phyloP scores from a whole-genome alignment of 2,113 vertebrate species.

The Romanogobio albipinnatus region DNA sequence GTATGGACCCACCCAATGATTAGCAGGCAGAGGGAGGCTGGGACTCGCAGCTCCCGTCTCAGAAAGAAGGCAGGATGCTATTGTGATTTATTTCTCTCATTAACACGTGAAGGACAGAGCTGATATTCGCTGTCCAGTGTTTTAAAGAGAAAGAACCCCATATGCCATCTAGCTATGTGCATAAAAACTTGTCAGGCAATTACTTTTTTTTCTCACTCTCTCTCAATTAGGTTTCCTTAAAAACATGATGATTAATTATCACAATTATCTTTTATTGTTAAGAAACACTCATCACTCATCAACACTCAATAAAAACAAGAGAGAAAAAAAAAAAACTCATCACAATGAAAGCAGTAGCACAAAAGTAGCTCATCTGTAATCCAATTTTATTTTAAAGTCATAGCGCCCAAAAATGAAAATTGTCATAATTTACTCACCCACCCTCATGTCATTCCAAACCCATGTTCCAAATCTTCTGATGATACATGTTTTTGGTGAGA shows the following conservation, averaged over 20 bases:
- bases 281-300: not conserved
- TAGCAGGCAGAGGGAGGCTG: constrained; percentile 44
- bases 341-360: not conserved
- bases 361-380: not conserved
- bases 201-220: not conserved
- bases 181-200: not conserved
- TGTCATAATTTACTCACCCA: not conserved
- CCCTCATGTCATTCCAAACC: not conserved
- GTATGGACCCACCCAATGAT: constrained; percentile 40
- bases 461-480: not conserved
- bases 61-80: constrained; percentile 29
- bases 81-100: constrained; percentile 54
- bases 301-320: too few relatives aligned
- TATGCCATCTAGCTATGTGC: not conserved
- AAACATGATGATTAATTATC: not conserved
- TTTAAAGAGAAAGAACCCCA: constrained; percentile 21
- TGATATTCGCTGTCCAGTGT: not conserved
- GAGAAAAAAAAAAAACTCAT: not conserved
- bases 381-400: not conserved
- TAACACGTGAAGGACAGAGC: constrained; percentile 48
- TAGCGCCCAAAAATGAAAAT: not conserved
- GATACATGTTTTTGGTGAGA: not conserved
- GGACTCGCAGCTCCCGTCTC: constrained; percentile 1
- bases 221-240: constrained; percentile 7
- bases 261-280: not conserved